phyloP scores from a whole-genome alignment of 2,797 vertebrate species.

The Gobionotothen gibberifrons region DNA sequence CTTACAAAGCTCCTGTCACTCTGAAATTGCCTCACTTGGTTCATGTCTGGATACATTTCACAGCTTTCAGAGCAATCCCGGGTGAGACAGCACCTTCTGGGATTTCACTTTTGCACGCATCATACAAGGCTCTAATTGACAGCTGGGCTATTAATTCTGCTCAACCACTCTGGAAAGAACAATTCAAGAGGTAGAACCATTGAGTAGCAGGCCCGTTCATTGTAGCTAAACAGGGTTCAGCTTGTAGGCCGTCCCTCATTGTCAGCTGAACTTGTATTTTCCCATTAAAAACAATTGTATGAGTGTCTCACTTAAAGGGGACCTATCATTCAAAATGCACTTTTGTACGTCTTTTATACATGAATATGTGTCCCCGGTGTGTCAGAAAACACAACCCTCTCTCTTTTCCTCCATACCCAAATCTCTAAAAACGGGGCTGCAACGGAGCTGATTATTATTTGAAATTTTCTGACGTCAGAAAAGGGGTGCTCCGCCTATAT shows the following conservation, averaged over 20 bases:
- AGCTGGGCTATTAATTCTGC: constrained; percentile 57
- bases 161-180: constrained; percentile 55
- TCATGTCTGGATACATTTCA: constrained; percentile 58
- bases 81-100: constrained; percentile 56
- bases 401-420: no score
- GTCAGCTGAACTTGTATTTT: constrained; percentile 54
- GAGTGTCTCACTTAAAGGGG: constrained; percentile 35
- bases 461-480: no score
- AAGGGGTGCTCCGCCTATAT: no score
- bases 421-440: no score
- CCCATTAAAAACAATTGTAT: constrained; percentile 62
- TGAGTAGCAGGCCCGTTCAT: constrained; percentile 33
- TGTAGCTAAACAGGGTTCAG: constrained; percentile 40
- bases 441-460: no score
- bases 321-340: no score
- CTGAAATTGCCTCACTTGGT: constrained; percentile 51
- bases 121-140: constrained; percentile 76
- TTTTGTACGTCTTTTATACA: no score
- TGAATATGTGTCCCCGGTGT: no score
- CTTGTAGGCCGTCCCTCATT: constrained; percentile 45
- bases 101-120: constrained; percentile 69
- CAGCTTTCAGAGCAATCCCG: constrained; percentile 41
- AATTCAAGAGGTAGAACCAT: constrained; percentile 67
- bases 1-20: constrained; percentile 62
- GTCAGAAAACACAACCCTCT: no score